These are phyloP conservation scores for Quiscalus mexicanus DNA, from an alignment of 2,113 vertebrate genomes.

Conservation along the genomic window DNA sequence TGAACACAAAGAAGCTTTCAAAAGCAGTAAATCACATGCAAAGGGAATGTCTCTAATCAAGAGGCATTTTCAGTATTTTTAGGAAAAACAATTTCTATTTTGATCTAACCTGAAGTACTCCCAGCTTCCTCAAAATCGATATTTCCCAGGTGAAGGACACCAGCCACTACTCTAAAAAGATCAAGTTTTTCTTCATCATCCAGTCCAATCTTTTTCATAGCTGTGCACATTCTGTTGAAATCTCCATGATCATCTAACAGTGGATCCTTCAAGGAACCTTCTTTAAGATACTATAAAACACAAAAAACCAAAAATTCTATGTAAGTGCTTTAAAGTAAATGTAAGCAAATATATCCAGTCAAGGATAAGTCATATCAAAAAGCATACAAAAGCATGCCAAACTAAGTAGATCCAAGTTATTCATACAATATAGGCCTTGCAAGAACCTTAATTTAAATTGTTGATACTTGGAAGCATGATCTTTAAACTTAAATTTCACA, in stretches of 20 bases:
- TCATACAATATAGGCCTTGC: neutral
- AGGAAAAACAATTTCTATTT: neutral
- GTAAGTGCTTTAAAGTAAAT: neutral
- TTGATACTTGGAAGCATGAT: neutral
- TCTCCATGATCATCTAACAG: constrained; percentile 94
- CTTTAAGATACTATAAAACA: constrained; percentile 85
- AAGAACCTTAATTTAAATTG: neutral
- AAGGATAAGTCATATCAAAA: neutral
- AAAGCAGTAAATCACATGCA: neutral
- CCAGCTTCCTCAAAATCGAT: constrained; percentile 98
- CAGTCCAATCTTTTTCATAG: constrained; percentile 98
- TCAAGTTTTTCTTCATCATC: constrained; percentile 93
- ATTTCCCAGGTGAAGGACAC: constrained; percentile 96
- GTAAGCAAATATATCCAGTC: neutral
- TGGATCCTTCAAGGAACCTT: constrained; percentile 92
- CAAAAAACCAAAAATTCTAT: neutral
- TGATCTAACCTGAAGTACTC: constrained; percentile 88
- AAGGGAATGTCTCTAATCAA: neutral
- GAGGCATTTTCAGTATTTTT: neutral
- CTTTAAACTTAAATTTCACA: neutral
- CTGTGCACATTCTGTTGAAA: constrained; percentile 92
- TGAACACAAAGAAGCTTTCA: neutral
- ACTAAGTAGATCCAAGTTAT: neutral
- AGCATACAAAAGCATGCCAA: constrained; percentile 15
- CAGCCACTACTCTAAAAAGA: constrained; percentile 94